A percentile compares a stretch with the other conserved stretches of the same genome.
Conservation (phyloP, 2,888 invertebrate species). For the Lasioglossum vierecki region DNA sequence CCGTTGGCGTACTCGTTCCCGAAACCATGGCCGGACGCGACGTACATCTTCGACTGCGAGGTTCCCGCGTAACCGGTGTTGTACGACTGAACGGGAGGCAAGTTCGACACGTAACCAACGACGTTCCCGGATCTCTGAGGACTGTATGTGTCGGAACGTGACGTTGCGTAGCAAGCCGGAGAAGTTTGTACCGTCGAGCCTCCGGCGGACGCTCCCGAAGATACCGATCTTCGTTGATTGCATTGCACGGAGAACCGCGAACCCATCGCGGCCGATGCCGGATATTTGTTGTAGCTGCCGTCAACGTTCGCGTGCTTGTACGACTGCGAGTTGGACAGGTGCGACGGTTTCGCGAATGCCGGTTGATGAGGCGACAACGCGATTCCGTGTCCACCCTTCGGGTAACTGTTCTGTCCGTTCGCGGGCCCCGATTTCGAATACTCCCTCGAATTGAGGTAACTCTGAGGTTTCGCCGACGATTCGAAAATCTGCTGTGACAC, state of each 20-base stretch:
- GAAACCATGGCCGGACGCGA: slow-evolving; percentile 11
- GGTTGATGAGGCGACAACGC: slow-evolving; percentile 54
- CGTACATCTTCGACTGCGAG: slow-evolving; percentile 42
- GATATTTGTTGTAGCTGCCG: slow-evolving; percentile 59
- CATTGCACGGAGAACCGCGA: slow-evolving; percentile 66
- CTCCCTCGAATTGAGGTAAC: slow-evolving; percentile 64
- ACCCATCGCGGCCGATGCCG: slow-evolving; percentile 52
- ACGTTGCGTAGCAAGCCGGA: slow-evolving; percentile 60
- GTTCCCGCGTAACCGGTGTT: slow-evolving; percentile 18
- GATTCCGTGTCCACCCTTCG: slow-evolving; percentile 60
- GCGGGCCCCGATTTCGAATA: slow-evolving; percentile 64
- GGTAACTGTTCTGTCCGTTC: slow-evolving; percentile 57
- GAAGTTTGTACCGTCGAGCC: slow-evolving; percentile 62
- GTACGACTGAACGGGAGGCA: slow-evolving; percentile 35
- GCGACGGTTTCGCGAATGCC: slow-evolving; percentile 54
- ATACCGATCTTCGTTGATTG: slow-evolving; percentile 47
- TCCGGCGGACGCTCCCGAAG: slow-evolving; percentile 24
- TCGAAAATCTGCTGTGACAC: slow-evolving; percentile 68
- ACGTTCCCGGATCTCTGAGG: slow-evolving; percentile 51
- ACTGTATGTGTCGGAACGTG: slow-evolving; percentile 61
- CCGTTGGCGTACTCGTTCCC: slow-evolving; percentile 61
- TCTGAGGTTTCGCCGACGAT: slow-evolving; percentile 56
- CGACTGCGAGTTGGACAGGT: slow-evolving; percentile 47
- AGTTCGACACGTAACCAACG: slow-evolving; percentile 19
- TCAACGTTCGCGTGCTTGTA: slow-evolving; percentile 61